Conservation (phyloP, 1,140 invertebrate species). For the Calliphora vicina region DNA sequence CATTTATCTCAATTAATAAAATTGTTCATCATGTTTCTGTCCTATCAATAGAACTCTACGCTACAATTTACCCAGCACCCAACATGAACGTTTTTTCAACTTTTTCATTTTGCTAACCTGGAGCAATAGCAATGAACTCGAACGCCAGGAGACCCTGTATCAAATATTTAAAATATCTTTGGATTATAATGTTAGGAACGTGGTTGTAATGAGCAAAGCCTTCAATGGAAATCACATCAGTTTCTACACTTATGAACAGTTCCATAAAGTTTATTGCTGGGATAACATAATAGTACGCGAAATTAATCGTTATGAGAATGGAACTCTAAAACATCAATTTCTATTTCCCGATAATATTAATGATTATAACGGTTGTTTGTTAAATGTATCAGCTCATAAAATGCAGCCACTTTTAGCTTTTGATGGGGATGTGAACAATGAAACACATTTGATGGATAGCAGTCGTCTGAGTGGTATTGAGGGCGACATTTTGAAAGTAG, state of each 20-base stretch:
- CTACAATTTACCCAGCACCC: not conserved
- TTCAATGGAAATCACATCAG: not conserved
- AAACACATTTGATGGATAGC: not conserved
- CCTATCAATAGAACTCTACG: not conserved
- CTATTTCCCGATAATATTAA: slow-evolving; percentile 20
- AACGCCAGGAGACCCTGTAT: not conserved
- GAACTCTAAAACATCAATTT: not conserved
- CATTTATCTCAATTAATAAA: too few relatives aligned
- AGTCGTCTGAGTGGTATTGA: slow-evolving; percentile 24
- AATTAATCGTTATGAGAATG: slow-evolving; percentile 33
- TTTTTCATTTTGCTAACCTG: slow-evolving; percentile 39
- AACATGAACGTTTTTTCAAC: slow-evolving; percentile 28
- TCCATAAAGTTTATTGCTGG: not conserved
- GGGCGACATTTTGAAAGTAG: slow-evolving; percentile 23
- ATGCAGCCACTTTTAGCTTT: slow-evolving; percentile 3
- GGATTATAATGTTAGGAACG: slow-evolving; percentile 25
- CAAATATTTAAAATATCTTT: slow-evolving; percentile 22
- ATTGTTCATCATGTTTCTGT: too few relatives aligned
- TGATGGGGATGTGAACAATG: slow-evolving; percentile 16
- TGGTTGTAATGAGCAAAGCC: slow-evolving; percentile 31
- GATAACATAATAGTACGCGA: not conserved
- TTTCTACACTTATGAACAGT: slow-evolving; percentile 33
- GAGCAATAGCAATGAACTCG: not conserved
- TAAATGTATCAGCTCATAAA: slow-evolving; percentile 22
- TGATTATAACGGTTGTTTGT: slow-evolving; percentile 17